Conservation (phyloP, 2,113 vertebrate genomes). For the Helogale parvula region DNA sequence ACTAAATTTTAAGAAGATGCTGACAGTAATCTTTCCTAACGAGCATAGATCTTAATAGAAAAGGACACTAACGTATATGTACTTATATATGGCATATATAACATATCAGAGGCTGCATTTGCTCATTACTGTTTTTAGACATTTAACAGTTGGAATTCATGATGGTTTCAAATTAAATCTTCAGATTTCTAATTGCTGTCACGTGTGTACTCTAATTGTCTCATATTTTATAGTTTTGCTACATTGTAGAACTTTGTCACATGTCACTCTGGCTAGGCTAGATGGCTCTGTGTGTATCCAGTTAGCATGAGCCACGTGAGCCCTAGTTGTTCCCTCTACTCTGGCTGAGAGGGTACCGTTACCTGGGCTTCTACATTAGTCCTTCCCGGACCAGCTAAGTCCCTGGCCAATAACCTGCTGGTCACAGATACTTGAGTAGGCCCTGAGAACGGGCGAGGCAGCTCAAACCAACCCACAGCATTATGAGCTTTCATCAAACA, state of each 20-base stretch:
- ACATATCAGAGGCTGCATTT: neutral
- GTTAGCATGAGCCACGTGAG: neutral
- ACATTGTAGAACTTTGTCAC: neutral
- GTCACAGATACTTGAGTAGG: neutral
- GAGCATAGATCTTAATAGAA: neutral
- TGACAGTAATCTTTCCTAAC: neutral
- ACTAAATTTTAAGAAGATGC: neutral
- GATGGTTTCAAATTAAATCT: neutral
- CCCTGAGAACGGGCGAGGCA: neutral
- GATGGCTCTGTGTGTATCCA: neutral
- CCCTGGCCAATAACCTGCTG: neutral
- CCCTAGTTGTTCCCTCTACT: neutral
- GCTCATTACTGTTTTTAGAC: neutral
- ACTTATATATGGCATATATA: neutral
- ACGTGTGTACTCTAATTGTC: neutral
- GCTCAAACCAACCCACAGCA: neutral
- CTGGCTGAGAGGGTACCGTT: neutral
- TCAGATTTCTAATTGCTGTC: neutral
- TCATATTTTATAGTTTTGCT: neutral
- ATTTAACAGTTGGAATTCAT: neutral
- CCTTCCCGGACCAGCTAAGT: neutral
- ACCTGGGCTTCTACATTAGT: neutral
- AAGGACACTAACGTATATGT: neutral
- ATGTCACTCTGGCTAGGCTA: neutral
- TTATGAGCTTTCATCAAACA: neutral